Conservation (phyloP, 2,113 vertebrate genomes). For the Sardina pilchardus region DNA sequence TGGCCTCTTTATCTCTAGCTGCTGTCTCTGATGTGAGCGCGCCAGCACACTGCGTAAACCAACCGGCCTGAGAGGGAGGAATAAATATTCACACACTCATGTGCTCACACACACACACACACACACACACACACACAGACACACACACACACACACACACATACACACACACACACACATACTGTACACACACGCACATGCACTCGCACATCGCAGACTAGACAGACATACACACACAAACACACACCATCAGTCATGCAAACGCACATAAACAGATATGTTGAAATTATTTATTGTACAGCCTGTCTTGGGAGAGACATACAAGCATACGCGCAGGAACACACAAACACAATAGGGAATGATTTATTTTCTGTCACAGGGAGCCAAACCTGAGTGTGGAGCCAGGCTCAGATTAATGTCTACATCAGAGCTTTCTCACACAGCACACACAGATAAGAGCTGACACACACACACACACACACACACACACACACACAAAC, state of each 20-base stretch:
- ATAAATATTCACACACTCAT: background rate
- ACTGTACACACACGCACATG: background rate
- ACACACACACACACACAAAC: slow-evolving; percentile 12
- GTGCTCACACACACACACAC: background rate
- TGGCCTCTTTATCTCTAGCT: background rate
- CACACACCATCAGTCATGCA: background rate
- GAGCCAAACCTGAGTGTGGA: background rate
- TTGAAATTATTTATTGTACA: background rate
- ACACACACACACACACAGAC: background rate
- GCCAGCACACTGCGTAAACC: background rate
- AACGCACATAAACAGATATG: background rate
- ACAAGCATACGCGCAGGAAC: background rate
- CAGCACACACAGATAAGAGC: background rate
- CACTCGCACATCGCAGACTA: slow-evolving; percentile 19
- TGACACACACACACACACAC: background rate
- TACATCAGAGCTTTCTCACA: background rate
- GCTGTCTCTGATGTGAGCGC: background rate
- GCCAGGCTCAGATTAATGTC: background rate
- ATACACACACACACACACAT: slow-evolving; percentile 15
- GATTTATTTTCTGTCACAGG: background rate
- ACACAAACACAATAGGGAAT: background rate
- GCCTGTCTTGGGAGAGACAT: background rate
- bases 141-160: slow-evolving; percentile 12
- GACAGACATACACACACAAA: slow-evolving; percentile 12
- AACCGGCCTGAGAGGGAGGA: background rate